Evolutionary conservation across 2,113 vertebrate genomes (phyloP).

Genomic region (Catagonus wagneri): DNA sequence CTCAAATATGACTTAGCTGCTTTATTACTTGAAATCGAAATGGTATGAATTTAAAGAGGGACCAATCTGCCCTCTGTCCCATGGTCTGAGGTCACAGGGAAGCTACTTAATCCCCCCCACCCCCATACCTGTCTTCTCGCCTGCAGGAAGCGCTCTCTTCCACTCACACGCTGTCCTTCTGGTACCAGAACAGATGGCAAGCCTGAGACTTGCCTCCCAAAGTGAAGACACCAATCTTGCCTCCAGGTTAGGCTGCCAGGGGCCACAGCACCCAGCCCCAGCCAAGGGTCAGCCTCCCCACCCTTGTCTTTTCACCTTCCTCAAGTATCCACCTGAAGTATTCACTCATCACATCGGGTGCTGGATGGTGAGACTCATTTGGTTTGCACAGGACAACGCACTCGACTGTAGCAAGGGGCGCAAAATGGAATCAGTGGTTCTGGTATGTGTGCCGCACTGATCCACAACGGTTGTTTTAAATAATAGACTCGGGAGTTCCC

Average conservation of each 20-base stretch:
- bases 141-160: not conserved
- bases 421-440: too few relatives aligned
- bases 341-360: not conserved
- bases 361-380: not conserved
- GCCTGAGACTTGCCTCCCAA: rapidly evolving
- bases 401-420: not conserved
- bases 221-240: not conserved
- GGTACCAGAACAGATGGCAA: not conserved
- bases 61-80: not conserved
- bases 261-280: not conserved
- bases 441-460: rapidly evolving
- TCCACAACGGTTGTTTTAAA: too few relatives aligned
- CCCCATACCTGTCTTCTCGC: not conserved
- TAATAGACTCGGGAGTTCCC: too few relatives aligned
- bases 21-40: not conserved
- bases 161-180: rapidly evolving
- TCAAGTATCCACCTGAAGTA: not conserved
- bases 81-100: not conserved
- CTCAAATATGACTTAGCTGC: too few relatives aligned
- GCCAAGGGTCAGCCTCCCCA: not conserved
- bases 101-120: too few relatives aligned
- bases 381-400: not conserved
- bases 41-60: not conserved
- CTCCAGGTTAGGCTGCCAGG: not conserved
- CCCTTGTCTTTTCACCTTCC: not conserved